Percentiles rank a stretch among this genome's conserved stretches.
Conservation (phyloP, 2,113 vertebrate genomes). For the Xiphorhynchus elegans region DNA sequence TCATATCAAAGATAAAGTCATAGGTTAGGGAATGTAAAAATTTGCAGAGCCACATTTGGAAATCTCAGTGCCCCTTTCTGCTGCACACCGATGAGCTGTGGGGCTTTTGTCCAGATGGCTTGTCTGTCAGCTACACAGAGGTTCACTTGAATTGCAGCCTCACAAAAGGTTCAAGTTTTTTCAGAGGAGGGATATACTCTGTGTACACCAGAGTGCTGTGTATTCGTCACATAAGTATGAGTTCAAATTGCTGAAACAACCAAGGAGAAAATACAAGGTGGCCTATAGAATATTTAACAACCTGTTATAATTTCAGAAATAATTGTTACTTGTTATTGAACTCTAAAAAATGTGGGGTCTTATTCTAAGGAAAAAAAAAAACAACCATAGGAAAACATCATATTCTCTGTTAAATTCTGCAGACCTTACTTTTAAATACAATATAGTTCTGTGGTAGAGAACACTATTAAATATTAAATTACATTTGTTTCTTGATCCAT, state of each 20-base stretch:
- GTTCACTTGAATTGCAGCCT: slow-evolving; percentile 10
- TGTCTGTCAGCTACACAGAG: not conserved
- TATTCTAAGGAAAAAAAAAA: not conserved
- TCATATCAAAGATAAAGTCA: not conserved
- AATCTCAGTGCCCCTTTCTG: not conserved
- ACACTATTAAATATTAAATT: not conserved
- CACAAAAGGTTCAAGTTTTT: not conserved
- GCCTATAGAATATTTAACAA: not conserved
- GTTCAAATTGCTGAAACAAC: not conserved
- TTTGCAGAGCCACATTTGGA: not conserved
- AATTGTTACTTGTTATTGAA: not conserved
- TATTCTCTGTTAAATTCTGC: not conserved
- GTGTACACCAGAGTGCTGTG: not conserved
- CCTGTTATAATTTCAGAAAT: not conserved
- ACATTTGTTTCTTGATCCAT: not conserved
- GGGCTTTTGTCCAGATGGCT: slow-evolving; percentile 13
- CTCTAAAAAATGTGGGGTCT: not conserved
- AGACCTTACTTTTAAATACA: not conserved
- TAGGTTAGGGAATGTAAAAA: slow-evolving; percentile 5
- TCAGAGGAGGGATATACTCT: not conserved
- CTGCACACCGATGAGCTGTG: not conserved
- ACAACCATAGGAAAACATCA: not conserved
- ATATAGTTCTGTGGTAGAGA: not conserved
- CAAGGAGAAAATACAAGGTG: not conserved
- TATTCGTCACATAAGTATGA: not conserved